phyloP scores from a whole-genome alignment of 30 jellyfish, hydroid and myxozoan genomes.

The Aurelia aurita region DNA sequence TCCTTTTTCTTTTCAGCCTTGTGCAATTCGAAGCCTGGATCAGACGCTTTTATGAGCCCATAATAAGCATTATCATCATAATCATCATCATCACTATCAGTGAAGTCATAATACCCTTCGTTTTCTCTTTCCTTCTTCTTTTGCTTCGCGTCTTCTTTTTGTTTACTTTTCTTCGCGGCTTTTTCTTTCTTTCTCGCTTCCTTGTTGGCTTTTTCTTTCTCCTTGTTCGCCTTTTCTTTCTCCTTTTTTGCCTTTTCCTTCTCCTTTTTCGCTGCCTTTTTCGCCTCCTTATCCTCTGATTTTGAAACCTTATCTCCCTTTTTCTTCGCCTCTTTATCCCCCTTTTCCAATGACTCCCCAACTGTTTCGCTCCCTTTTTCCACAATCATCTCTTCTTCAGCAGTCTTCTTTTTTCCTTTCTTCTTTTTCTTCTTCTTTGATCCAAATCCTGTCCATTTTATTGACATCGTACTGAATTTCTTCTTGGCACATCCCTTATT shows the following conservation, averaged over 20 bases:
- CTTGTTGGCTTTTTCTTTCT: not conserved
- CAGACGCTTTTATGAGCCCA: no score
- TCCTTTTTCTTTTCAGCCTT: not conserved
- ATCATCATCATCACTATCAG: no score
- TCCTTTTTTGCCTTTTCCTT: not conserved
- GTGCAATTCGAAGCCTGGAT: no score
- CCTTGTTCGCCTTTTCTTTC: constrained; percentile 7
- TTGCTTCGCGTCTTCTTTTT: no score
- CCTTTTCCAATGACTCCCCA: not conserved
- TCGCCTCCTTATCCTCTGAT: not conserved
- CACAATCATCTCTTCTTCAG: not conserved
- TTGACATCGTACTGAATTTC: not conserved
- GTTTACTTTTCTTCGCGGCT: not conserved
- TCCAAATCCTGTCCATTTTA: constrained; percentile 31
- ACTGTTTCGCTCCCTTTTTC: not conserved
- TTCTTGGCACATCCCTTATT: not conserved
- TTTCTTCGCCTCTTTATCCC: constrained; percentile 2
- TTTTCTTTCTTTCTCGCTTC: not conserved
- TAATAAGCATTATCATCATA: no score
- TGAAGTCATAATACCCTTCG: no score
- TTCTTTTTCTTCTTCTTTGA: constrained; percentile 12
- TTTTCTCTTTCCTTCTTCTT: no score
- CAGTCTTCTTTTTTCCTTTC: not conserved
- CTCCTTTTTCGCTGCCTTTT: not conserved
- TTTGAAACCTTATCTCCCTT: not conserved